These are phyloP conservation scores for Mesodorylaimus sp. DNA, from an alignment of 2,888 invertebrate species.

Conservation along the genomic window DNA sequence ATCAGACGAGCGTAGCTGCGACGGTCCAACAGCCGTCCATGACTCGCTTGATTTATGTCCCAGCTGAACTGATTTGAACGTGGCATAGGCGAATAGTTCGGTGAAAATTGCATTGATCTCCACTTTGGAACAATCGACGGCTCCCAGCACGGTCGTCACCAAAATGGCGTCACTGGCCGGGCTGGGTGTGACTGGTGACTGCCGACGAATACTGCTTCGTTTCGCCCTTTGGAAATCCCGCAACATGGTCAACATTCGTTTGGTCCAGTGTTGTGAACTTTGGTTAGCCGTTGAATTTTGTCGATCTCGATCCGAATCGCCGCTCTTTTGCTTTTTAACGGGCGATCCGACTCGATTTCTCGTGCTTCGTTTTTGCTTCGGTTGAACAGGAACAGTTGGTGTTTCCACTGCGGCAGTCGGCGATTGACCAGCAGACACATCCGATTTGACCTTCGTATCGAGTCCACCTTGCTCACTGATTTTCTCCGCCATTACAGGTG, in stretches of 20 bases:
- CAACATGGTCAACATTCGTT: not conserved
- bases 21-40: no score
- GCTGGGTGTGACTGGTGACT: not conserved
- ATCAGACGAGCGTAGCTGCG: not conserved
- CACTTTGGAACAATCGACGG: not conserved
- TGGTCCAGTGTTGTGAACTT: not conserved
- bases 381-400: no score
- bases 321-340: no score
- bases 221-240: not conserved
- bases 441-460: not conserved
- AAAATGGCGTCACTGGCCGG: not conserved
- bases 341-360: no score
- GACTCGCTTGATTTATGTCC: not conserved
- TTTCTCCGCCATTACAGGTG: not conserved
- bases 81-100: not conserved
- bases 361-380: no score
- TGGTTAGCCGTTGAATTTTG: not conserved
- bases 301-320: not conserved
- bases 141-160: not conserved
- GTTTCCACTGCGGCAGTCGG: no score
- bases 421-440: not conserved
- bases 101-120: not conserved
- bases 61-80: not conserved
- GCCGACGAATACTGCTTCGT: not conserved
- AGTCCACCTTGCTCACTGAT: not conserved